A percentile compares a stretch with the other conserved stretches of the same genome.
phyloP scores from a whole-genome alignment of 2,797 vertebrate genomes.

The Eospalax fontanierii region DNA sequence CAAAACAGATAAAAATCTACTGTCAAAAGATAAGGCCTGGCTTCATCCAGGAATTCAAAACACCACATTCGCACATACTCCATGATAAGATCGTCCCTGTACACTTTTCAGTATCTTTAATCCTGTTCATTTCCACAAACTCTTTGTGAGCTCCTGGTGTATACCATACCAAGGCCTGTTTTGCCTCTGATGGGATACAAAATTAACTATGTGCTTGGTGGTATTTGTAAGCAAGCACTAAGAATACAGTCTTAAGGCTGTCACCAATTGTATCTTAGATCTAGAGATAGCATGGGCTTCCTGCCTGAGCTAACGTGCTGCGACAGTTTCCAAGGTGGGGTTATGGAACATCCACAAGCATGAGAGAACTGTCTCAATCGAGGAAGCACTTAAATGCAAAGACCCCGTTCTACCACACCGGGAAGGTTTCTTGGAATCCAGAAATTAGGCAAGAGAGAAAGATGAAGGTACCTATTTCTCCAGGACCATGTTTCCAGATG shows the following conservation, averaged over 20 bases:
- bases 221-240: no score
- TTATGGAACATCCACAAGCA: not conserved
- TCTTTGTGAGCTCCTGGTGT: no score
- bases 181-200: not conserved
- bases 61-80: no score
- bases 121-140: no score
- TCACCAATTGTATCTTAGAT: not conserved
- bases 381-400: rapidly evolving
- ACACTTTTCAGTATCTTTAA: no score
- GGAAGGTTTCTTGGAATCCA: not conserved
- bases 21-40: no score
- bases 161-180: no score
- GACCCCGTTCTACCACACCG: rapidly evolving
- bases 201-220: not conserved
- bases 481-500: not conserved
- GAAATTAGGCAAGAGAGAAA: not conserved
- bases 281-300: not conserved
- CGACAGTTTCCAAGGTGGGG: not conserved
- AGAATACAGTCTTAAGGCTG: not conserved
- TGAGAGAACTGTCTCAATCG: not conserved
- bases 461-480: rapidly evolving
- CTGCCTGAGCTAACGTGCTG: not conserved
- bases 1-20: no score
- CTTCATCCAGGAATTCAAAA: no score
- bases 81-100: no score